These are phyloP conservation scores for Formica exsecta DNA, from an alignment of 1,140 invertebrate species.

Conservation along the genomic window DNA sequence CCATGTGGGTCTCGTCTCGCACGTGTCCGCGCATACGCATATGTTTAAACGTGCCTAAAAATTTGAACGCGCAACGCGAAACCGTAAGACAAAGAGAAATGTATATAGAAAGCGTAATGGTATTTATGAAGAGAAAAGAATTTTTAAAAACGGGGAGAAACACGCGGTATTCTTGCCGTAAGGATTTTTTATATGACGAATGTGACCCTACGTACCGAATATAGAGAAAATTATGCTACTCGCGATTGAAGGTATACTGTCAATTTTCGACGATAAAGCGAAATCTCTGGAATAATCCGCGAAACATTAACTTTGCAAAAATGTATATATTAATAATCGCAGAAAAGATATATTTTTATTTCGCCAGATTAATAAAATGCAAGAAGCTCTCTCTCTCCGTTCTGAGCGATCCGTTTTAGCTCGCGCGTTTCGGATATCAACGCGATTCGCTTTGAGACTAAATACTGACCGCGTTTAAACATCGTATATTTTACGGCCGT, in stretches of 20 bases:
- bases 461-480: slow-evolving; percentile 50
- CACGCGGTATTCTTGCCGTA: neutral
- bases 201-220: neutral
- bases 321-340: neutral
- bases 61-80: slow-evolving; percentile 44
- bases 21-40: slow-evolving; percentile 26
- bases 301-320: neutral
- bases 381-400: slow-evolving; percentile 30
- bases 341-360: slow-evolving; percentile 24
- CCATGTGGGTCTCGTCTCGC: slow-evolving; percentile 56
- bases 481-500: slow-evolving; percentile 10
- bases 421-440: slow-evolving; percentile 21
- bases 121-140: neutral
- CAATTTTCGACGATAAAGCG: neutral
- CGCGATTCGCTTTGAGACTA: slow-evolving; percentile 42
- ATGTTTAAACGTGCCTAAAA: slow-evolving; percentile 48
- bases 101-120: neutral
- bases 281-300: no score
- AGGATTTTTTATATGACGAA: neutral
- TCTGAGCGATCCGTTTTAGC: slow-evolving; percentile 30
- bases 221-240: no score
- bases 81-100: slow-evolving; percentile 39
- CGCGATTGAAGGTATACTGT: neutral
- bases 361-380: neutral
- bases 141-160: neutral